Percentiles rank a stretch among this genome's conserved stretches.
phyloP scores from a whole-genome alignment of 2,797 vertebrate genomes.

The Oreortyx pictus region DNA sequence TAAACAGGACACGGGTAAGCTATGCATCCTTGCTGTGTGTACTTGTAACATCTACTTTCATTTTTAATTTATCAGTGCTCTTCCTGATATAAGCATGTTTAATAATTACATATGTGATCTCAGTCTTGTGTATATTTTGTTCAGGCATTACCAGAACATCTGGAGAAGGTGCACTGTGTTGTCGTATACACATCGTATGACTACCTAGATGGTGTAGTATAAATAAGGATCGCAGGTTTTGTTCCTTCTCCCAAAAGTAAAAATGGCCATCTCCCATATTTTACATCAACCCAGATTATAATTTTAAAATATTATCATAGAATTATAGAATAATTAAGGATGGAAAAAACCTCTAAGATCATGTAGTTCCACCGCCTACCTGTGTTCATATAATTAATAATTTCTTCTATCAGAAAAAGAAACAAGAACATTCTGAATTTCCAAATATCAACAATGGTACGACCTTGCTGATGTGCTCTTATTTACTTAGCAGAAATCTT shows the following conservation, averaged over 20 bases:
- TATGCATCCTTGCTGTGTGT: not conserved
- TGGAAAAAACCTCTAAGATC: no score
- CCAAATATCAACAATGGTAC: not conserved
- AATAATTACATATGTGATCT: not conserved
- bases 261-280: not conserved
- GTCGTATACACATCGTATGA: fast-evolving
- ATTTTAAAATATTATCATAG: not conserved
- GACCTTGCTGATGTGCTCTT: not conserved
- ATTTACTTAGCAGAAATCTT: not conserved
- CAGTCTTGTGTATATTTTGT: not conserved
- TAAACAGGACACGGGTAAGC: not conserved
- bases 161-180: not conserved
- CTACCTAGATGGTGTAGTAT: not conserved
- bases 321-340: no score
- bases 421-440: not conserved
- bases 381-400: not conserved
- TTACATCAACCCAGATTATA: not conserved
- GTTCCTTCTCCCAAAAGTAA: not conserved
- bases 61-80: not conserved
- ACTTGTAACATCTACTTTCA: not conserved
- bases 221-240: not conserved
- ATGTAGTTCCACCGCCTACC: no score
- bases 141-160: not conserved
- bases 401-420: not conserved
- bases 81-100: not conserved